phyloP scores from a whole-genome alignment of 2,113 vertebrate species.

The Emydocephalus ijimae region DNA sequence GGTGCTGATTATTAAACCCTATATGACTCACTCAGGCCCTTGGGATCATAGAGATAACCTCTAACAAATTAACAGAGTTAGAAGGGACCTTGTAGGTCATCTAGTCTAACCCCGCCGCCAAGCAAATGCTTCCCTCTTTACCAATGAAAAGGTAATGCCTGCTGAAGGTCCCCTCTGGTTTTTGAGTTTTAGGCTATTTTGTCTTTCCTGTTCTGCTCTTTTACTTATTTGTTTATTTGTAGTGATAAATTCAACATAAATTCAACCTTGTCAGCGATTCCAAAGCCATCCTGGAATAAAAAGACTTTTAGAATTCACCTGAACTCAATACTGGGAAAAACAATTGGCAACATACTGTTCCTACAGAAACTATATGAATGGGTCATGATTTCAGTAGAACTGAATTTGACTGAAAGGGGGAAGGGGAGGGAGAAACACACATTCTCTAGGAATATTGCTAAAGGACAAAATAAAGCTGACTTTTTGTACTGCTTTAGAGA shows the following conservation, averaged over 20 bases:
- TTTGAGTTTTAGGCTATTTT: neutral
- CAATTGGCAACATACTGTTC: neutral
- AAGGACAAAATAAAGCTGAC: neutral
- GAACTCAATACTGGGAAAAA: neutral
- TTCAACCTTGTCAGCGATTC: neutral
- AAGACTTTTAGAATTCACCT: too few species aligned
- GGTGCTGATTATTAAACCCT: neutral
- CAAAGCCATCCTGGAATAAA: neutral
- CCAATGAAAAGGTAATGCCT: neutral
- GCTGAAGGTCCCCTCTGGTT: neutral
- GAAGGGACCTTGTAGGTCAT: too few species aligned
- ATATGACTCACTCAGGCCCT: neutral
- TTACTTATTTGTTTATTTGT: neutral
- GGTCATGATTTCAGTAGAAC: neutral
- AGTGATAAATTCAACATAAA: neutral
- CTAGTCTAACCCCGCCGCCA: too few species aligned
- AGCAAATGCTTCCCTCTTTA: neutral
- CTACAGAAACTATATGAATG: neutral
- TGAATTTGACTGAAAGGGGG: neutral
- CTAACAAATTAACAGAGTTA: neutral
- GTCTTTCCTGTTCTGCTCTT: neutral
- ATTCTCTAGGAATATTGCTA: neutral
- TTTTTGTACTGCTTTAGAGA: neutral
- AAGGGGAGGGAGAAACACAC: neutral
- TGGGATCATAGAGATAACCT: neutral